Conservation (phyloP, 2,113 vertebrate species). For the Ctenomys sociabilis region DNA sequence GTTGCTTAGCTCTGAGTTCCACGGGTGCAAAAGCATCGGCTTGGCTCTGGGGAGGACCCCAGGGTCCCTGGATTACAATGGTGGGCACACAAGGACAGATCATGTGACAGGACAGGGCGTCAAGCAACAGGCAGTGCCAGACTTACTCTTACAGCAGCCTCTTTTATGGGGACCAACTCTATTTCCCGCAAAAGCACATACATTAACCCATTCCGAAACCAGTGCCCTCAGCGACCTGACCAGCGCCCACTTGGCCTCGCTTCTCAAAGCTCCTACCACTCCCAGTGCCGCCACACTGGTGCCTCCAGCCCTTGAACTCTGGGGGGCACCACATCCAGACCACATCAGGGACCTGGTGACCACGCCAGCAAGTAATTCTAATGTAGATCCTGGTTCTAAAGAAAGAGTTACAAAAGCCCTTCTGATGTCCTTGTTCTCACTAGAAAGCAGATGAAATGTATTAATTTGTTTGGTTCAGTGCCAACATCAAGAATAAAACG, state of each 20-base stretch:
- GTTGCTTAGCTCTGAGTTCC: background rate
- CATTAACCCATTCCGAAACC: background rate
- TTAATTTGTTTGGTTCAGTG: background rate
- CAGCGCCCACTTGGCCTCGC: background rate
- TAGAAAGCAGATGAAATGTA: background rate
- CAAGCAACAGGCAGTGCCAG: background rate
- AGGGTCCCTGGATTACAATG: background rate
- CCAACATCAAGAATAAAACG: background rate
- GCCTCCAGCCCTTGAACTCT: too few relatives aligned
- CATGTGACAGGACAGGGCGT: background rate
- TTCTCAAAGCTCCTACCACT: background rate
- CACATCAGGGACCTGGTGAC: background rate
- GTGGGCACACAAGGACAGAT: background rate
- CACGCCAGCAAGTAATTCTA: background rate
- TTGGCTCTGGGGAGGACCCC: background rate
- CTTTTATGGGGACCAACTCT: background rate
- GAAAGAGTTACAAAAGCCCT: background rate
- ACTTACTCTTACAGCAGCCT: background rate
- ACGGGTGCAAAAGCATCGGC: background rate
- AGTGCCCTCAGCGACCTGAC: background rate
- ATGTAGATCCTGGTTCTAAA: background rate
- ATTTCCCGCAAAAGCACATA: background rate
- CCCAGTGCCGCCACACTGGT: too few relatives aligned
- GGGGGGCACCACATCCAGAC: background rate
- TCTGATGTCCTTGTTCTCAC: background rate